These are phyloP conservation scores for Saccostrea glomerata DNA, from an alignment of 1,140 invertebrate genomes.

Conservation along the genomic window DNA sequence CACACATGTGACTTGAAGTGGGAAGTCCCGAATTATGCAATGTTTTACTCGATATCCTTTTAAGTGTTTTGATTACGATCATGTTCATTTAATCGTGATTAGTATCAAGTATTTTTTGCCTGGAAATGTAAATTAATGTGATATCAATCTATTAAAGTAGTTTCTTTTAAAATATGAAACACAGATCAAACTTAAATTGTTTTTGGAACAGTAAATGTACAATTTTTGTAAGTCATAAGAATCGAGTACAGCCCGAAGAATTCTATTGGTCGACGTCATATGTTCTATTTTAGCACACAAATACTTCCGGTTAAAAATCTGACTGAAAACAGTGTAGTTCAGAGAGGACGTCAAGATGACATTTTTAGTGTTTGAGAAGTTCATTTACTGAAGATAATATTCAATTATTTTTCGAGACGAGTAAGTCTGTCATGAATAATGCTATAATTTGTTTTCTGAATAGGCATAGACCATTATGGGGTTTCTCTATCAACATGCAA, in stretches of 20 bases:
- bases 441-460: no score
- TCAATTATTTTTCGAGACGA: neutral
- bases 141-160: no score
- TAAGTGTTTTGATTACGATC: no score
- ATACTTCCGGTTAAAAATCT: conserved; percentile 3
- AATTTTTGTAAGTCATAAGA: neutral
- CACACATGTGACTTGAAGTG: neutral
- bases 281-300: conserved; percentile 2
- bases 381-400: neutral
- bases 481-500: neutral
- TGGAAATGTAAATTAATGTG: no score
- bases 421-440: neutral
- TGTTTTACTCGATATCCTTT: neutral
- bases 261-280: conserved; percentile 24
- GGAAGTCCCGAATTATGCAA: conserved; percentile 30
- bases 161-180: no score
- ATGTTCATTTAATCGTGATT: no score
- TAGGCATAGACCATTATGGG: no score
- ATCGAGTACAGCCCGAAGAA: neutral
- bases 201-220: no score
- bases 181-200: no score
- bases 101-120: no score
- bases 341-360: neutral
- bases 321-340: neutral
- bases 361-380: neutral